Base-by-base conservation (phyloP, 2,888 invertebrate species). In the Allolobophora icterica region DNA sequence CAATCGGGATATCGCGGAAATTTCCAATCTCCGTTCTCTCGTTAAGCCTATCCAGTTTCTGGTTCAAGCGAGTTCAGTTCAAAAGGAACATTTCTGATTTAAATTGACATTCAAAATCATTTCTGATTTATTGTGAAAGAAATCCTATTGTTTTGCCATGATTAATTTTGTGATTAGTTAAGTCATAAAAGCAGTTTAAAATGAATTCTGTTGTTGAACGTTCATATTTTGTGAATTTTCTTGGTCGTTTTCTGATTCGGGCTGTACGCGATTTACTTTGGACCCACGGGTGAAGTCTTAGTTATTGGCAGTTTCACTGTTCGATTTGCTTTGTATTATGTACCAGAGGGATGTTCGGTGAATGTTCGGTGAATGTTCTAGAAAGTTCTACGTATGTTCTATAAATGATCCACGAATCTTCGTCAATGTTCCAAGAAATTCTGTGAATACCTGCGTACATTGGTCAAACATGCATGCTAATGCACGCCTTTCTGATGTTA, bases 71-170 rank as follows among this genome's bases (percentile, higher is more conserved):
- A 71, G 13, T 71, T 71, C 71, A n/a, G 8, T 71, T 71, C 8
- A n/a, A 71, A n/a, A 8, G 11, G 30, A n/a, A n/a, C n/a, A 8
- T 71, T n/a, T n/a, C 71, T 30, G 24, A 52, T n/a, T 71, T 71
- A 71, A 71, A n/a, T n/a, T 71, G n/a, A n/a, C n/a, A n/a, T 71
- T 71, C 71, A 71, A 71, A 71, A n/a, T 71, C 71, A 71, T 30
- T n/a, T 71, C 19, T 71, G 71, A 17, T 71, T n/a, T 71, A 71
- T 30, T 30, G 8, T 71, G 30, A 71, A 71, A 8, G n/a, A 71
- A 71, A 71, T 71, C n/a, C n/a, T n/a, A 71, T 71, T 30, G 71
- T 71, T 30, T 71, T 6, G 11, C 30, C n/a, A 13, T 71, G 71
- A 71, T 71, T n/a, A n/a, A n/a, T n/a, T n/a, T 71, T 71, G 11